Evolutionary conservation across 2,113 vertebrate species (phyloP), one percentile per base, ranked within the genome.

Genomic region (Pseudorasbora parva): DNA sequence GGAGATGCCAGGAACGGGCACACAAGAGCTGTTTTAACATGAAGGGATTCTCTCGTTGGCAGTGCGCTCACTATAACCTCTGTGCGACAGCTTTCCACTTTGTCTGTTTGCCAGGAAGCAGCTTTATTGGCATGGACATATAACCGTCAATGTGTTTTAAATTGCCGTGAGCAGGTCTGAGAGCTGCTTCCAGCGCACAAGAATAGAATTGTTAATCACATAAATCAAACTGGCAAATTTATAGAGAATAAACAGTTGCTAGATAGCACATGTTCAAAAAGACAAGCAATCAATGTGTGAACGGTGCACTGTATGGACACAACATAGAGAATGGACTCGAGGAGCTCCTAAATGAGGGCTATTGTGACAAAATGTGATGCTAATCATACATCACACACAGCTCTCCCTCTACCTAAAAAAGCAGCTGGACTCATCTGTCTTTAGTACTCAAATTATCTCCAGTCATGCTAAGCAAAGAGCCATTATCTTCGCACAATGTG

Each of bases 401-500:
- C 41, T 66, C 85, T 57, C 76, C 85, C 62, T 49, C 49, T 25
- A 60, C 81, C 81, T 81, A 74, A 74, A 69, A 69, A 51, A 74
- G n/a, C 82, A 74, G 83, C 37, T 81, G 81, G 51, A 81, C 82
- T 81, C 80, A 88, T 88, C 82, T 79, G 80, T 45, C 30, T 49
- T 80, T 54, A 51, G 85, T 54, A 83, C 49, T 43, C 76, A 83
- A 82, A 88, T 88, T 69, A 75, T 64, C 71, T 85, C 59, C 59
- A 54, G 82, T 83, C 82, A 74, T 17, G 84, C 78, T 82, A 86
- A 86, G 73, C 73, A 80, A 78, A 82, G 80, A 85, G 68, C 57
- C 76, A 88, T 89, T 86, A 86, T 83, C 84, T 43, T 85, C 80
- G 83, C 69, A n/a, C 41, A 25, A 81, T 74, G 60, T 82, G 59